Percentiles rank a stretch among this genome's conserved stretches.
These are phyloP conservation scores for Drosophila paracracens DNA, from an alignment of 2,888 invertebrate genomes.

Conservation along the genomic window DNA sequence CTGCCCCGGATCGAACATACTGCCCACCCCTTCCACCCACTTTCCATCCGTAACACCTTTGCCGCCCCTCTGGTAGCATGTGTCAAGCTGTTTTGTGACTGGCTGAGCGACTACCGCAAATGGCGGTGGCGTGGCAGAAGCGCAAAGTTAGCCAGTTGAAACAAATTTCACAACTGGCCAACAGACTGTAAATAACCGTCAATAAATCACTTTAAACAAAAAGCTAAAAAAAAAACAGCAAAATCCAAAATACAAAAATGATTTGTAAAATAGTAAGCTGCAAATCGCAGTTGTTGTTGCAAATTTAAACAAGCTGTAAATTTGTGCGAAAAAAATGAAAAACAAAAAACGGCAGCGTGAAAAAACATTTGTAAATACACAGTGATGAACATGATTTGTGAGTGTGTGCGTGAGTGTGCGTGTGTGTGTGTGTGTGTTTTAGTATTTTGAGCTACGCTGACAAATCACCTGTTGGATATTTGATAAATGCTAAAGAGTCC, in stretches of 20 bases:
- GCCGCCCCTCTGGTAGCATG: slow-evolving; percentile 8
- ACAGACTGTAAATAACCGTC: slow-evolving; percentile 69
- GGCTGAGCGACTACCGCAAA: slow-evolving; percentile 55
- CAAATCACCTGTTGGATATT: slow-evolving; percentile 49
- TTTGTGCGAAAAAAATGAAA: slow-evolving; percentile 40
- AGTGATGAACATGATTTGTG: slow-evolving; percentile 60
- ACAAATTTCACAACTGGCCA: slow-evolving; percentile 72
- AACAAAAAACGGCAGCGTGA: slow-evolving; percentile 20
- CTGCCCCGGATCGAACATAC: slow-evolving; percentile 20
- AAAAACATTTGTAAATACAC: slow-evolving; percentile 62
- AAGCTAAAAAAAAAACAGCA: slow-evolving; percentile 41
- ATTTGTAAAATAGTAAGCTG: slow-evolving; percentile 54
- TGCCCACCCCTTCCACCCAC: neutral
- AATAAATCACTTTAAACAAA: slow-evolving; percentile 74
- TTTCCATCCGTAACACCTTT: neutral
- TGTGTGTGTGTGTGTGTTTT: slow-evolving; percentile 8
- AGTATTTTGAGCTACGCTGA: slow-evolving; percentile 33
- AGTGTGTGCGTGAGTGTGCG: slow-evolving; percentile 6
- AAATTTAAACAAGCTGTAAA: slow-evolving; percentile 75
- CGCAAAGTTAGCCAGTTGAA: slow-evolving; percentile 53
- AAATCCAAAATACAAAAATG: slow-evolving; percentile 12
- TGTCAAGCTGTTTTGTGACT: slow-evolving; percentile 58
- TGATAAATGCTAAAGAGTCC: slow-evolving; percentile 41
- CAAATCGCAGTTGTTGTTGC: slow-evolving; percentile 48
- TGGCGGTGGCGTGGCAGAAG: slow-evolving; percentile 54